Evolutionary conservation across 2,797 vertebrate species (phyloP).

Genomic region (Pseudomugil tenellus): DNA sequence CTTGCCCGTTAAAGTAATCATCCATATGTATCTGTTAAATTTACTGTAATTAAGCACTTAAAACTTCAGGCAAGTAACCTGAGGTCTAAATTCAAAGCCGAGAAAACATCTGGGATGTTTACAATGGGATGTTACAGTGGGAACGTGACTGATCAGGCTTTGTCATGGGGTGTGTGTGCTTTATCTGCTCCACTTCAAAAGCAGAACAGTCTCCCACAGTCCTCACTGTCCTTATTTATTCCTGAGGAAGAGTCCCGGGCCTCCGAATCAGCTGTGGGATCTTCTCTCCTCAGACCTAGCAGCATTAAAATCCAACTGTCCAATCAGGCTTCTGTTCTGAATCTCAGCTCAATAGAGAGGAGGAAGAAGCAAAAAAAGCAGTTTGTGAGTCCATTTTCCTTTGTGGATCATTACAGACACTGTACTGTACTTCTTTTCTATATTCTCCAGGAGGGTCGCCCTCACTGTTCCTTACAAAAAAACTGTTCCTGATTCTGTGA

Average conservation of each 20-base stretch:
- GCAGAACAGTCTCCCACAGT: slow-evolving; percentile 14
- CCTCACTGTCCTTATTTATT: slow-evolving; percentile 48
- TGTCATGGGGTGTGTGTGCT: slow-evolving; percentile 34
- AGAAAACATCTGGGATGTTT: slow-evolving; percentile 21
- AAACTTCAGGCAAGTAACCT: slow-evolving; percentile 32
- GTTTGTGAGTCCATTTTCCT: slow-evolving; percentile 18
- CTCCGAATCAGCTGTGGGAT: slow-evolving; percentile 7
- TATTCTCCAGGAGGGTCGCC: background rate
- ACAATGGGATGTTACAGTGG: slow-evolving; percentile 53
- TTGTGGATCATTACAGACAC: background rate
- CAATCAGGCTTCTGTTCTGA: slow-evolving; percentile 49
- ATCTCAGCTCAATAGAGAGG: slow-evolving; percentile 24
- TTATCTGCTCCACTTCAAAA: slow-evolving; percentile 34
- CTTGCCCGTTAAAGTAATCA: slow-evolving; percentile 46
- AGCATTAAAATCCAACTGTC: slow-evolving; percentile 58
- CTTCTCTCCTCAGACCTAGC: slow-evolving; percentile 45
- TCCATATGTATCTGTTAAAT: slow-evolving; percentile 38
- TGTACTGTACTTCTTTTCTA: background rate
- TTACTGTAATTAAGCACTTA: slow-evolving; percentile 34
- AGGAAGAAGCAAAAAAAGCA: slow-evolving; percentile 10
- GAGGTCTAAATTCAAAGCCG: slow-evolving; percentile 35
- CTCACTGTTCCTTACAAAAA: background rate
- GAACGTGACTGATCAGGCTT: slow-evolving; percentile 49
- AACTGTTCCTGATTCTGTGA: no score
- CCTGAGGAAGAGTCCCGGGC: slow-evolving; percentile 36